These are phyloP conservation scores for Pollenia griseotomentosa DNA, from an alignment of 2,888 invertebrate genomes.

Conservation along the genomic window DNA sequence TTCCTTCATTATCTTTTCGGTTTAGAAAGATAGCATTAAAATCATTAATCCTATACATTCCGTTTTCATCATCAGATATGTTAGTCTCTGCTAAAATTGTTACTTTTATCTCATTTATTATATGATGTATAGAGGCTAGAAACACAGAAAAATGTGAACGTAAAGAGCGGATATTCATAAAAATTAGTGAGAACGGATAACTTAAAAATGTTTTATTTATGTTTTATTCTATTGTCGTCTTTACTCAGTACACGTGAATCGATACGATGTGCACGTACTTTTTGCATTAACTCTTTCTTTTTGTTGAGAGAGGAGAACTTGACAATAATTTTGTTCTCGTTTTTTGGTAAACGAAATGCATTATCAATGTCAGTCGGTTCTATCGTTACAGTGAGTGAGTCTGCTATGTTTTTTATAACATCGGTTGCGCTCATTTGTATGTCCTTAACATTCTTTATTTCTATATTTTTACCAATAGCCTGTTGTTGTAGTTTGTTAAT, in stretches of 20 bases:
- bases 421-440: too few relatives aligned
- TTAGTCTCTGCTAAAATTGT: background rate
- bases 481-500: background rate
- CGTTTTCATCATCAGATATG: background rate
- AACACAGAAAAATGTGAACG: background rate
- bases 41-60: background rate
- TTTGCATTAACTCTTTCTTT: background rate
- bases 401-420: background rate
- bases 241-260: background rate
- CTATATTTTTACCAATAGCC: background rate
- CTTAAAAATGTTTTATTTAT: too few relatives aligned
- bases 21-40: background rate
- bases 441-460: background rate
- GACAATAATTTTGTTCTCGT: background rate
- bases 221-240: background rate
- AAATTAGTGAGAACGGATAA: too few relatives aligned
- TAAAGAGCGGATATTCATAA: too few relatives aligned
- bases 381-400: background rate
- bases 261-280: background rate
- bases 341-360: background rate
- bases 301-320: background rate
- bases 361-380: background rate
- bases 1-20: background rate
- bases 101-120: background rate
- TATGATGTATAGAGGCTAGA: background rate